phyloP scores from a whole-genome alignment of 2,113 vertebrate genomes.

The Oenanthe oenanthe region DNA sequence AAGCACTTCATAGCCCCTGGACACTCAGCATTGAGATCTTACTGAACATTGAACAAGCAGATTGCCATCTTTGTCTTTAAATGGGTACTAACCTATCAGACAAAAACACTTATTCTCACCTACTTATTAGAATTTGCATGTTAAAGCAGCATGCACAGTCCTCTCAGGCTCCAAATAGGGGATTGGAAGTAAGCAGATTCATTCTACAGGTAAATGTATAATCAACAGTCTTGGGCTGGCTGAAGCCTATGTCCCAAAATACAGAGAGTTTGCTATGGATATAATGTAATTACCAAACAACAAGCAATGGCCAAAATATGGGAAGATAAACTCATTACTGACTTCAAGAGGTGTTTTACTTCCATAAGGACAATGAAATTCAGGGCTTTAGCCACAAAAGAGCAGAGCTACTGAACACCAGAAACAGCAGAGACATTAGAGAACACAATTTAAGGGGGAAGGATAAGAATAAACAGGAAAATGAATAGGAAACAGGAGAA shows the following conservation, averaged over 20 bases:
- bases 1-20: conserved; percentile 63
- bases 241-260: conserved; percentile 50
- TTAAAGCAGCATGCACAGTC: conserved; percentile 44
- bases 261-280: neutral
- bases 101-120: conserved; percentile 16
- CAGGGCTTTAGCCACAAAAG: neutral
- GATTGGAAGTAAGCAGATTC: conserved; percentile 24
- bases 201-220: conserved; percentile 56
- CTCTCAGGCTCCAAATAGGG: conserved; percentile 54
- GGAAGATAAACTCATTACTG: neutral
- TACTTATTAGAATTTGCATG: conserved; percentile 44
- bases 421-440: neutral
- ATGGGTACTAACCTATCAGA: conserved; percentile 47
- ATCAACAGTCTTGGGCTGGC: conserved; percentile 43
- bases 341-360: neutral
- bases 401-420: neutral
- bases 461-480: neutral
- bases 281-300: conserved; percentile 50
- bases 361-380: neutral
- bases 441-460: neutral
- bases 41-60: conserved; percentile 63
- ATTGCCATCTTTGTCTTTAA: conserved; percentile 67
- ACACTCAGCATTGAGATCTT: conserved; percentile 46
- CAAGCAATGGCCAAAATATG: neutral
- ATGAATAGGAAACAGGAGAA: neutral